These are phyloP conservation scores for Piezodorus guildinii DNA, from an alignment of 1,140 invertebrate species.

Conservation along the genomic window DNA sequence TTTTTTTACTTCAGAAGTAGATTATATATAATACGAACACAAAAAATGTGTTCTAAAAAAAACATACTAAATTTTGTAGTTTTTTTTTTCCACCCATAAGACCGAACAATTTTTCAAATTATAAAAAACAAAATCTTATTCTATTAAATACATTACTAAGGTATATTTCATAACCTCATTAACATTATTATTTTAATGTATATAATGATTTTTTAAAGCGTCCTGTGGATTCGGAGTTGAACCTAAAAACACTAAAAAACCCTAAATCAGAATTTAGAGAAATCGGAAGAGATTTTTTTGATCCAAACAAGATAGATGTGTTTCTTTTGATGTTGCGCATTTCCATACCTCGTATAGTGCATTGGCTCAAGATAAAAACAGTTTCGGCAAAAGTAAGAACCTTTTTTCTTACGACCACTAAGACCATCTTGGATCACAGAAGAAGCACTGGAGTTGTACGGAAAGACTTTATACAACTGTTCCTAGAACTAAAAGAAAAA, in stretches of 20 bases:
- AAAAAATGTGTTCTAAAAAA: too few relatives aligned
- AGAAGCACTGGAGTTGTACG: slow-evolving; percentile 34
- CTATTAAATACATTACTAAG: too few relatives aligned
- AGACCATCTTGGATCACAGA: slow-evolving; percentile 34
- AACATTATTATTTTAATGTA: too few relatives aligned
- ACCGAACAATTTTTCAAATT: too few relatives aligned
- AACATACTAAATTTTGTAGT: too few relatives aligned
- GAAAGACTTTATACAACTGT: slow-evolving; percentile 35
- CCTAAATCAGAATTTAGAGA: slow-evolving; percentile 38
- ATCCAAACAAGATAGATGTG: slow-evolving; percentile 30
- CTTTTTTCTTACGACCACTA: slow-evolving; percentile 40
- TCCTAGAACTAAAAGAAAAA: slow-evolving; percentile 27
- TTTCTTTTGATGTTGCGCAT: slow-evolving; percentile 15
- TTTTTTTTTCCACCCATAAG: too few relatives aligned
- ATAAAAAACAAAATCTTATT: too few relatives aligned
- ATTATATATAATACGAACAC: too few relatives aligned
- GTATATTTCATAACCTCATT: too few relatives aligned
- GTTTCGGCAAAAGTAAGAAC: slow-evolving; percentile 28
- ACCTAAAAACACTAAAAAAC: slow-evolving; percentile 38
- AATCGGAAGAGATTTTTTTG: slow-evolving; percentile 35
- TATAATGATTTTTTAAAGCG: slow-evolving; percentile 25
- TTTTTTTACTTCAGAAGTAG: too few relatives aligned
- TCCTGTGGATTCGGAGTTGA: slow-evolving; percentile 44
- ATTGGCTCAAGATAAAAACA: slow-evolving; percentile 19
- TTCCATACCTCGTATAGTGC: slow-evolving; percentile 20